A percentile compares a stretch with the other conserved stretches of the same genome.
These are phyloP conservation scores for Piaya cayana DNA, from an alignment of 2,113 vertebrate genomes.

Conservation along the genomic window DNA sequence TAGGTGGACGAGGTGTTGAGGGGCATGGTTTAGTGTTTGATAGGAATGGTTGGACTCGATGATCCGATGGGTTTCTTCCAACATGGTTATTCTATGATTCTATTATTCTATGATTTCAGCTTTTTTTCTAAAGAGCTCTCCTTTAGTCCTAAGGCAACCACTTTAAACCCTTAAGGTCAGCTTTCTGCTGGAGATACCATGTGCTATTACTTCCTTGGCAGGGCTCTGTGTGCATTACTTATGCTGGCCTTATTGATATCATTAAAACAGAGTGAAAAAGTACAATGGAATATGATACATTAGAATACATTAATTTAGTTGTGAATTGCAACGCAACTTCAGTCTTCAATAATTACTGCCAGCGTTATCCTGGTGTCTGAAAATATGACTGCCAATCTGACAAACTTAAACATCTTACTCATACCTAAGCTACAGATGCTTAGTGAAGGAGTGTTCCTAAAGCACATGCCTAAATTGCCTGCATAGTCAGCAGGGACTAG, in stretches of 20 bases:
- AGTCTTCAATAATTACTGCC: background rate
- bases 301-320: background rate
- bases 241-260: background rate
- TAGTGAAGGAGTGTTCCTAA: background rate
- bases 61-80: no score
- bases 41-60: no score
- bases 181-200: background rate
- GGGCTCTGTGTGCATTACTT: background rate
- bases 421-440: background rate
- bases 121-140: background rate
- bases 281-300: background rate
- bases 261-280: background rate
- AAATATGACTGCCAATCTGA: background rate
- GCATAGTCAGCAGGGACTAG: background rate
- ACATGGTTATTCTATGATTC: no score
- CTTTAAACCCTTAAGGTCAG: background rate
- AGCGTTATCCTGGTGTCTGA: background rate
- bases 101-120: no score
- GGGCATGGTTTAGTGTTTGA: no score
- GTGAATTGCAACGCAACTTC: background rate
- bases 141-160: background rate
- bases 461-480: background rate
- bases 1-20: no score
- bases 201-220: background rate
- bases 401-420: background rate